A percentile compares a stretch with the other conserved stretches of the same genome.
Conservation (phyloP, 92 coral and sea anemone species). For the Porites rus region DNA sequence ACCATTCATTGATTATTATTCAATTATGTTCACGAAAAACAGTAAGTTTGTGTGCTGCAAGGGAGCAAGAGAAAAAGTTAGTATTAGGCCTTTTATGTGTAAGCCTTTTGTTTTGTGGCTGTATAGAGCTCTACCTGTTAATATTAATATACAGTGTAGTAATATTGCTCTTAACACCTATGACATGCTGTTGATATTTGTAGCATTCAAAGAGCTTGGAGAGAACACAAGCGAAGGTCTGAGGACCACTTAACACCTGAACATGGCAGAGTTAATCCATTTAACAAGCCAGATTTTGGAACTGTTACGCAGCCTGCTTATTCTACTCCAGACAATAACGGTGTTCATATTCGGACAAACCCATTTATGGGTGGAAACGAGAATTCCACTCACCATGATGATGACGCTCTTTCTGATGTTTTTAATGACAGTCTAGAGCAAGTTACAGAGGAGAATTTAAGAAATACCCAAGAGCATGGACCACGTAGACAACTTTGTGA, state of each 20-base stretch:
- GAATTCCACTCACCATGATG: slow-evolving; percentile 50
- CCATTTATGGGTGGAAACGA: slow-evolving; percentile 70
- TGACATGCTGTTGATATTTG: neutral
- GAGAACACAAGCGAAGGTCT: slow-evolving; percentile 72
- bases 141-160: too few relatives aligned
- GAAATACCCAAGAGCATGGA: slow-evolving; percentile 28
- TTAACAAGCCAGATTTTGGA: slow-evolving; percentile 49
- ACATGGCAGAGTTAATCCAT: neutral
- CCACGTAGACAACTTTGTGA: slow-evolving; percentile 12
- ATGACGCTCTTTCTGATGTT: slow-evolving; percentile 64
- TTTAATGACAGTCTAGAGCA: slow-evolving; percentile 95
- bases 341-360: slow-evolving; percentile 79
- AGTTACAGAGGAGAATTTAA: slow-evolving; percentile 59
- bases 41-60: too few relatives aligned
- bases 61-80: too few relatives aligned
- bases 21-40: too few relatives aligned
- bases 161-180: neutral
- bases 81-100: too few relatives aligned
- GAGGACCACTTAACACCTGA: slow-evolving; percentile 26
- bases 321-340: slow-evolving; percentile 18
- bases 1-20: too few relatives aligned
- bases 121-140: too few relatives aligned
- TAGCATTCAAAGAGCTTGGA: slow-evolving; percentile 98
- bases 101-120: too few relatives aligned
- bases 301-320: neutral